These are phyloP conservation scores for Sebastolobus alascanus DNA, from an alignment of 2,797 vertebrate species.

Conservation along the genomic window DNA sequence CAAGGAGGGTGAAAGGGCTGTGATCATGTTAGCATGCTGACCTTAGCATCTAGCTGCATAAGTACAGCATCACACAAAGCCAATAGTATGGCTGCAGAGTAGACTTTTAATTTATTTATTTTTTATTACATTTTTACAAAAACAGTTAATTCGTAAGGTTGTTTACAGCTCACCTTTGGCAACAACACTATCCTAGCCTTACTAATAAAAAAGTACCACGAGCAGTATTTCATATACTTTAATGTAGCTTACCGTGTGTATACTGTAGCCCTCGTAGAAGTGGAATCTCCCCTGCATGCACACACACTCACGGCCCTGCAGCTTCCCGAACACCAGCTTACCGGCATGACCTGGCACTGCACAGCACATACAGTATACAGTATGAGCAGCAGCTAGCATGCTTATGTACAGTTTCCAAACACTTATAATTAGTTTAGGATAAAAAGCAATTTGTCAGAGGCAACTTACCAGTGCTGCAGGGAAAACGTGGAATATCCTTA, in stretches of 20 bases:
- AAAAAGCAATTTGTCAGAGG: neutral
- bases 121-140: neutral
- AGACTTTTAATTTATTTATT: neutral
- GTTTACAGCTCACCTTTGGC: neutral
- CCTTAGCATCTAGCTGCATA: too few species aligned
- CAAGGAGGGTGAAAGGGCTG: too few species aligned
- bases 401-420: neutral
- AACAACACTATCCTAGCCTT: neutral
- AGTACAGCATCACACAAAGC: neutral
- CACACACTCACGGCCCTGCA: slow-evolving; percentile 83
- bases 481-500: slow-evolving; percentile 81
- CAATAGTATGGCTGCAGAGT: neutral
- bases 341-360: slow-evolving; percentile 86
- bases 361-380: slow-evolving; percentile 34
- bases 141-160: neutral
- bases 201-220: neutral
- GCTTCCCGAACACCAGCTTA: slow-evolving; percentile 87
- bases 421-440: neutral
- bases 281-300: slow-evolving; percentile 93
- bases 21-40: neutral
- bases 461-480: slow-evolving; percentile 82
- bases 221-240: neutral
- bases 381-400: slow-evolving; percentile 9
- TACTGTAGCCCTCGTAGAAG: slow-evolving; percentile 87
- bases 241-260: slow-evolving; percentile 78